These are phyloP conservation scores for Mongoloraphidia duomilia DNA, from an alignment of 2,888 invertebrate species.

Conservation along the genomic window DNA sequence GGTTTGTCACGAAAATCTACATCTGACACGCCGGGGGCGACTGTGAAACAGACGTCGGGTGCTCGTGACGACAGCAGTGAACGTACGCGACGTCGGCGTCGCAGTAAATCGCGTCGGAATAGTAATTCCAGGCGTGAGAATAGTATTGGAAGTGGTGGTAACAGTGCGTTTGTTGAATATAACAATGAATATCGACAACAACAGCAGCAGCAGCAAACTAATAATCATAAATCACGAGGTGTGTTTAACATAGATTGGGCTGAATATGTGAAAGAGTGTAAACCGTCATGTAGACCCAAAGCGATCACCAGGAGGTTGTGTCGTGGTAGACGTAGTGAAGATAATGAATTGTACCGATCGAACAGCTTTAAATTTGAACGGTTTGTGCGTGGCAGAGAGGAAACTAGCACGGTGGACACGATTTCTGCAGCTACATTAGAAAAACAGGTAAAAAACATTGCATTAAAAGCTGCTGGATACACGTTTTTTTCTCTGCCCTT, in stretches of 20 bases:
- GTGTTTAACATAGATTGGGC: slow-evolving; percentile 35
- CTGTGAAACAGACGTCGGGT: slow-evolving; percentile 14
- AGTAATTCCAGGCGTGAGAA: too few species aligned
- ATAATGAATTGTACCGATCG: slow-evolving; percentile 74
- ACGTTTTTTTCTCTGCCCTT: too few species aligned
- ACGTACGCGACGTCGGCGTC: slow-evolving; percentile 20
- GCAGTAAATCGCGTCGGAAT: slow-evolving; percentile 24
- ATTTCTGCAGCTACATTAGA: slow-evolving; percentile 2
- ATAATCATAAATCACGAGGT: slow-evolving; percentile 22
- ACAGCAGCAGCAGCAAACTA: too few species aligned
- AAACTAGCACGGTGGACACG: slow-evolving; percentile 11
- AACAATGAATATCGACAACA: too few species aligned
- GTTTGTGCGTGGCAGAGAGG: slow-evolving; percentile 57
- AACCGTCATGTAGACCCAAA: slow-evolving; percentile 35
- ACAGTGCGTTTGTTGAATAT: too few species aligned
- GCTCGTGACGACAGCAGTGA: slow-evolving; percentile 22
- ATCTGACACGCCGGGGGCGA: slow-evolving; percentile 5
- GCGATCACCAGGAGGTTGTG: slow-evolving; percentile 59
- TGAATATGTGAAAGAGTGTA: slow-evolving; percentile 37
- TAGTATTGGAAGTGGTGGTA: too few species aligned
- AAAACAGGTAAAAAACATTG: slow-evolving; percentile 1
- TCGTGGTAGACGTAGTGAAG: slow-evolving; percentile 53
- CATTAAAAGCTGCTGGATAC: too few species aligned
- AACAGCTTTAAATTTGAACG: slow-evolving; percentile 81
- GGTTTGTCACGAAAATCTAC: slow-evolving; percentile 24